Percentiles rank a stretch among this genome's conserved stretches.
phyloP scores from a whole-genome alignment of 2,113 vertebrate genomes.

The Erinaceus europaeus region DNA sequence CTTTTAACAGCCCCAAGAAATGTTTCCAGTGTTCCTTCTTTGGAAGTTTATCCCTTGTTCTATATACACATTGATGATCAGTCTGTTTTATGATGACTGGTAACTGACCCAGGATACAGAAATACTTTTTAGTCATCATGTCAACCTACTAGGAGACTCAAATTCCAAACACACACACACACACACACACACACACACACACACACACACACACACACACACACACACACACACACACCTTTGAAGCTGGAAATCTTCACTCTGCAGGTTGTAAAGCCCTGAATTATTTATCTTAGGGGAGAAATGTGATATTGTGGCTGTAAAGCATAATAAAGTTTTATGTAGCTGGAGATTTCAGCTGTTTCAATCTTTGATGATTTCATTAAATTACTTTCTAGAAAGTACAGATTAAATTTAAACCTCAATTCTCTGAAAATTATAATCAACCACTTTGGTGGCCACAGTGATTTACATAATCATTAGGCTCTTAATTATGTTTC shows the following conservation, averaged over 20 bases:
- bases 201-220: not conserved
- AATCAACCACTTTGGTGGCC: not conserved
- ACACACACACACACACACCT: not conserved
- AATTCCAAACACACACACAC: not conserved
- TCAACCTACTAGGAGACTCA: not conserved
- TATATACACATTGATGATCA: not conserved
- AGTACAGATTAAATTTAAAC: not conserved
- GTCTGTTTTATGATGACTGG: not conserved
- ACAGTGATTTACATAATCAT: not conserved
- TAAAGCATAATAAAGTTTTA: not conserved
- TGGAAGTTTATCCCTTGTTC: constrained; percentile 3
- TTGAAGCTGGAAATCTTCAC: constrained; percentile 38
- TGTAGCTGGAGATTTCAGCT: not conserved
- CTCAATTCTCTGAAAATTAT: not conserved
- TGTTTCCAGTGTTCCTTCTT: not conserved
- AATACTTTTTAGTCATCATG: constrained; percentile 14
- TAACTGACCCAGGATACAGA: not conserved
- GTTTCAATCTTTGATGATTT: constrained; percentile 15
- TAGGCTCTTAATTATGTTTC: not conserved
- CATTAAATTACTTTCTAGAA: constrained; percentile 23
- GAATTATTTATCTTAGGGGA: constrained; percentile 10
- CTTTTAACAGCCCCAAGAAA: not conserved
- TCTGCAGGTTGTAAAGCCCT: not conserved
- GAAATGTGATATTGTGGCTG: not conserved
- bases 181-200: not conserved